Evolutionary conservation across 2,888 invertebrate species (phyloP).

Genomic region (Agriopis marginaria): DNA sequence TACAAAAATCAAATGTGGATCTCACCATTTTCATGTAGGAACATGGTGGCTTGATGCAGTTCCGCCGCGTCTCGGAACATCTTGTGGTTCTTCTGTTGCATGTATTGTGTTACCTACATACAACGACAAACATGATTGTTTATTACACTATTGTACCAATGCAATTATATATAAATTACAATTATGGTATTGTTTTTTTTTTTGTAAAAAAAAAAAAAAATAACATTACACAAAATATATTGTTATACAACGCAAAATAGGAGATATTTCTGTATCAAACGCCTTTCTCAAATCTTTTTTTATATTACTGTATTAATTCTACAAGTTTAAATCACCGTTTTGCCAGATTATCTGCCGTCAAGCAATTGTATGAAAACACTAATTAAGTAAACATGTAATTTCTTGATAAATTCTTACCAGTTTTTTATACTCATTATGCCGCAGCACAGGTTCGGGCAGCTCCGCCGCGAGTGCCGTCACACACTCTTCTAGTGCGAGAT

Average conservation of each 20-base stretch:
- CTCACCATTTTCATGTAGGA: slow-evolving; percentile 97
- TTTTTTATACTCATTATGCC: slow-evolving; percentile 91
- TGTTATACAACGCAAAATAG: not conserved
- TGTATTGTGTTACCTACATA: slow-evolving; percentile 85
- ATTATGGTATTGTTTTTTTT: too few species aligned
- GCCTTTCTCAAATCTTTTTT: too few species aligned
- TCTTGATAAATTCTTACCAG: slow-evolving; percentile 56
- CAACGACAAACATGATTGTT: not conserved
- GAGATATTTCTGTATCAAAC: too few species aligned
- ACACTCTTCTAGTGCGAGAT: slow-evolving; percentile 97
- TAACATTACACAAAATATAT: too few species aligned
- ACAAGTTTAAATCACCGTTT: too few species aligned
- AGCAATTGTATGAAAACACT: not conserved
- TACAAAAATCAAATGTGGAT: not conserved
- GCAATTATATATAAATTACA: too few species aligned
- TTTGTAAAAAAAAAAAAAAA: too few species aligned
- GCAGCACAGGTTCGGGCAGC: slow-evolving; percentile 93
- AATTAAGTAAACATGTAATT: too few species aligned
- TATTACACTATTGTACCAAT: not conserved
- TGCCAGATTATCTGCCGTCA: not conserved
- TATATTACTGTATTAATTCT: too few species aligned
- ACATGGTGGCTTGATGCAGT: slow-evolving; percentile 97
- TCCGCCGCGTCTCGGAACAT: slow-evolving; percentile 96
- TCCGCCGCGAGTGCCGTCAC: slow-evolving; percentile 93
- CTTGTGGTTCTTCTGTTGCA: slow-evolving; percentile 89